A percentile compares a stretch with the other conserved stretches of the same genome.
phyloP scores from a whole-genome alignment of 1,140 invertebrate genomes.

The Telenomus remus region DNA sequence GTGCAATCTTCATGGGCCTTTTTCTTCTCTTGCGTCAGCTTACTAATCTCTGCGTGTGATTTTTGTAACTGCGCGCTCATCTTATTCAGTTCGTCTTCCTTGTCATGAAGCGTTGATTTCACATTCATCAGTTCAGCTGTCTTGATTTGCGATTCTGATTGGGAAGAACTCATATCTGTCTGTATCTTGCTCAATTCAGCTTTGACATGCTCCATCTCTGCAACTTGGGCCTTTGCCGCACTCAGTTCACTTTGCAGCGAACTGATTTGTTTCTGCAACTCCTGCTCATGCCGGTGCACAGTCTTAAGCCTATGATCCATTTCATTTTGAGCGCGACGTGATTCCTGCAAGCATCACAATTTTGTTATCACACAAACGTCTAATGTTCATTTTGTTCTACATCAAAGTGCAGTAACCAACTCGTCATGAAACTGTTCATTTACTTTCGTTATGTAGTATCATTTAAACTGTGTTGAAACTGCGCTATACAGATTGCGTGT shows the following conservation, averaged over 20 bases:
- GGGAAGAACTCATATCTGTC: conserved; percentile 61
- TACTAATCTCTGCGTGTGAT: conserved; percentile 57
- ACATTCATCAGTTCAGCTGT: conserved; percentile 59
- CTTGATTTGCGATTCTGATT: conserved; percentile 63
- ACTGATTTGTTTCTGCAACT: conserved; percentile 69
- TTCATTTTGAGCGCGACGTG: conserved; percentile 74
- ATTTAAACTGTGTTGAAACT: no score
- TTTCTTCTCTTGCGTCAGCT: conserved; percentile 50
- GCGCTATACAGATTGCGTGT: background rate
- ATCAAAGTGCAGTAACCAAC: no score
- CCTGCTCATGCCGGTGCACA: conserved; percentile 69
- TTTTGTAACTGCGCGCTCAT: conserved; percentile 53
- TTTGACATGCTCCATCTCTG: conserved; percentile 60
- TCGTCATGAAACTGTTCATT: no score
- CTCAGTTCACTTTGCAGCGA: conserved; percentile 67
- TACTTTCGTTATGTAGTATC: no score
- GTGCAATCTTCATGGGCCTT: conserved; percentile 53
- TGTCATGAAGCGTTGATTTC: conserved; percentile 49
- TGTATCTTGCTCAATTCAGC: conserved; percentile 62
- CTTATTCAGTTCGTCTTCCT: conserved; percentile 62
- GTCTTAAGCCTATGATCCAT: conserved; percentile 76
- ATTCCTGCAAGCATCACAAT: conserved; percentile 70
- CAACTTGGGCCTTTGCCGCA: conserved; percentile 61
- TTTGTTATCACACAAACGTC: background rate
- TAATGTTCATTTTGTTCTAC: no score